Evolutionary conservation across 2,888 invertebrate genomes (phyloP), one percentile per base, ranked within the genome.

Genomic region (Cephus rjabovi): DNA sequence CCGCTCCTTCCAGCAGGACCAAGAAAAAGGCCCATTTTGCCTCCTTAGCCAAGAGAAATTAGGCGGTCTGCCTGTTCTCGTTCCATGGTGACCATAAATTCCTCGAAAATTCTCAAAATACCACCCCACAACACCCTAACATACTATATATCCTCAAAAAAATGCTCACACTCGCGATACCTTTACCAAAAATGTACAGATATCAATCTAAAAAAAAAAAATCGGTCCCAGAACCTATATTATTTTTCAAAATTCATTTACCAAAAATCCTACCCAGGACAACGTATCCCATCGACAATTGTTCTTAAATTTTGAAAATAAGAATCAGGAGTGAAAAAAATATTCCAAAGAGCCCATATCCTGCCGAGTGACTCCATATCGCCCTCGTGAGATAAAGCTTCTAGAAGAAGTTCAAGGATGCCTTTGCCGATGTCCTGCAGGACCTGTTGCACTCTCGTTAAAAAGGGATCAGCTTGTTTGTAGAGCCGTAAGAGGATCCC

Each of bases 1-100:
- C 76, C 81, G 80, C 78, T 80, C 76, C 77, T 81, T 81, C 78
- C 56, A 56, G 56, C 56, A 56, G 56, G 23, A 56, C 56, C 56
- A 56, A 56, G 33, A 23, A 56, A 56, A 56, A 9, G 56, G 40
- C 40, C 23, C 56, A 15, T 9, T 9, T 23, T 56, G 0, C 23
- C 56, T 56, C 23, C 56, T 56, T 56, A 56, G 56, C 23, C 2
- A 56, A 56, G 56, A 56, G 23, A 56, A 56, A 56, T 56, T 56
- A 56, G 23, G 23, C 23, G 56, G 56, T 56, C 23, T 56, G 56
- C 6, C 56, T 23, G 56, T 56, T 56, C 56, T 56, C 56, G 2
- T 56, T 56, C 56, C 23, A 56, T 23, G 56, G 56, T 56, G 56
- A 56, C 23, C 56, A 56, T 56, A 56, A 23, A 23, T 23, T 9